Evolutionary conservation across 2,888 invertebrate genomes (phyloP), one percentile per base, ranked within the genome.

Genomic region (Myathropa florea): DNA sequence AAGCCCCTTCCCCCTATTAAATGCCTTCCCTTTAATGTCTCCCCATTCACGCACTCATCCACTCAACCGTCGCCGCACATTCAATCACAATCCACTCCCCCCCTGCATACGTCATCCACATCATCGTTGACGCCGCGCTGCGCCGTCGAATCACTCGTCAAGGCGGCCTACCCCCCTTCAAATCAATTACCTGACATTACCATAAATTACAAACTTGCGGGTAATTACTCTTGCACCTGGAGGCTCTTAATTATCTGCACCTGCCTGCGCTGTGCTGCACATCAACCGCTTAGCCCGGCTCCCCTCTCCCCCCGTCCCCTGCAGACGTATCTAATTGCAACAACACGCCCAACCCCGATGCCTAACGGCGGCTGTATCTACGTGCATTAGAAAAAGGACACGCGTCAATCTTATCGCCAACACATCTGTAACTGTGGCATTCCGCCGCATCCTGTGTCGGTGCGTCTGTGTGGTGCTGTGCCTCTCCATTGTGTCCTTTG

Each of bases 171-270:
- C 23, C 9, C 6, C 76, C 72, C 68, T 64, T 75, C 83, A 79
- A 83, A 86, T 86, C 86, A 86, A 83, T 78, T 86, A 79, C 83
- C 75, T 70, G 70, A 75, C 83, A 83, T 59, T 75, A 70, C 78
- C 82, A 86, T 86, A 86, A 86, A 86, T 86, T 86, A 86, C 86
- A 83, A 86, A 83, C 83, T 86, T 83, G 86, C 73, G 83, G 82
- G 67, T 83, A 86, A 86, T 86, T 83, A 86, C 61, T 86, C 83
- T 78, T 82, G 70, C 82, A 73, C 78, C 78, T 78, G 36, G 70
- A 86, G 83, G 75, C 78, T 73, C 86, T 86, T 83, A 86, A 83
- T 83, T 86, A 86, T 67, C 33, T 79, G 75, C 78, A 86, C 86
- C 86, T 86, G 86, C 60, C 60, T 46, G 59, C 36, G 46, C 82